phyloP scores from a whole-genome alignment of 1,140 invertebrate genomes.

The Glomeris maerens region DNA sequence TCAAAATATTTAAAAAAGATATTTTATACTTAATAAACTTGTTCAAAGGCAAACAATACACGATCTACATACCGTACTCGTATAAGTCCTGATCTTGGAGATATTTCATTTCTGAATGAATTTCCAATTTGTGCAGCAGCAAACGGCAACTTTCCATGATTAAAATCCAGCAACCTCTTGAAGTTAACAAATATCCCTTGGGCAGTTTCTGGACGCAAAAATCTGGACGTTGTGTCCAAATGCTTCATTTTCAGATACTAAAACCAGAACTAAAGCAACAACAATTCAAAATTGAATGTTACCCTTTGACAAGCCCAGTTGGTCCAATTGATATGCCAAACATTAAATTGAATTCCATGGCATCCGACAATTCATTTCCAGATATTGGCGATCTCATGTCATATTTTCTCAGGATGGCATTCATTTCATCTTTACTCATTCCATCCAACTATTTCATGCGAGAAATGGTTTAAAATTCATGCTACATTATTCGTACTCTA shows the following conservation, averaged over 20 bases:
- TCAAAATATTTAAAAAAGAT: no score
- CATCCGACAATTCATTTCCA: constrained; percentile 84
- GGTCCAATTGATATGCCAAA: constrained; percentile 95
- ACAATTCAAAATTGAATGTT: constrained; percentile 11
- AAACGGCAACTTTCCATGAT: constrained; percentile 91
- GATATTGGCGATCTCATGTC: constrained; percentile 89
- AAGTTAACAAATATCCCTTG: constrained; percentile 99
- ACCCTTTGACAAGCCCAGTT: constrained; percentile 80
- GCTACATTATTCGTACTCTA: not conserved
- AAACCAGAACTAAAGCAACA: not conserved
- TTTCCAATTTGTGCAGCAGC: constrained; percentile 96
- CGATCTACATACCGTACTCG: constrained; percentile 74
- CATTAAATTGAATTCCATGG: constrained; percentile 98
- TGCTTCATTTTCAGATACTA: not conserved
- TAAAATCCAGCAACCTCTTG: constrained; percentile 89
- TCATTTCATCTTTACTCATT: constrained; percentile 78
- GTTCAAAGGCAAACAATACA: no score
- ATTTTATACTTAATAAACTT: no score
- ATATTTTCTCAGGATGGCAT: constrained; percentile 62
- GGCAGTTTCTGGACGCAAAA: constrained; percentile 91
- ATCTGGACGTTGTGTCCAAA: no score
- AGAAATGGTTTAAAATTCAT: no score
- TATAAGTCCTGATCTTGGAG: constrained; percentile 88
- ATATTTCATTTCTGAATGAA: constrained; percentile 98
- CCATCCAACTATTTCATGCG: constrained; percentile 74